phyloP scores from a whole-genome alignment of 35 echinoderm and acorn worm genomes.

The Apostichopus japonicus region DNA sequence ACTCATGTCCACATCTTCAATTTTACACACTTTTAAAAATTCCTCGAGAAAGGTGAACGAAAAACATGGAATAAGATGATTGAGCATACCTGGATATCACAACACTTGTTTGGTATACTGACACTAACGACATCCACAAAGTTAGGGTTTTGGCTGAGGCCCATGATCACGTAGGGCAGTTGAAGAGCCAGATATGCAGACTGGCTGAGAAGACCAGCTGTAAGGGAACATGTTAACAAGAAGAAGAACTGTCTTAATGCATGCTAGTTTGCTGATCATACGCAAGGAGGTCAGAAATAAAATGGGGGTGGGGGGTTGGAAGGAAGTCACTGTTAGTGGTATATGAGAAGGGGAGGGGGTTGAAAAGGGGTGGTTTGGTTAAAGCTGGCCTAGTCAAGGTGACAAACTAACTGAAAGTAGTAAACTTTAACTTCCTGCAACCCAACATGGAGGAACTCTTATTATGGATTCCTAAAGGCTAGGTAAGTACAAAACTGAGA shows the following conservation, averaged over 20 bases:
- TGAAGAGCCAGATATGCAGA: conserved; percentile 89
- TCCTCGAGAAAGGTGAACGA: no score
- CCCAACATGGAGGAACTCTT: no score
- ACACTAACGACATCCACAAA: conserved; percentile 80
- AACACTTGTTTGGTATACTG: conserved; percentile 66
- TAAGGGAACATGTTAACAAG: background rate
- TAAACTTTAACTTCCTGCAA: no score
- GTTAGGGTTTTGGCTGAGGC: conserved; percentile 91
- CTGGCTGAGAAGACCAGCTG: conserved; percentile 86
- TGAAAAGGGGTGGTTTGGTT: background rate
- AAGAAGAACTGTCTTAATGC: background rate
- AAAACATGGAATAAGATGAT: background rate
- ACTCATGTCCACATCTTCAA: no score
- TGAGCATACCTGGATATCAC: background rate
- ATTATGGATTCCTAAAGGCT: no score
- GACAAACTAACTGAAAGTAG: no score
- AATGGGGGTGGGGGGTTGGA: background rate
- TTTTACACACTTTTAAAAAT: no score
- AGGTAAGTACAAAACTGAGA: no score
- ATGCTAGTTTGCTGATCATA: background rate
- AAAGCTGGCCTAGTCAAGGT: no score
- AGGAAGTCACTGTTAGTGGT: background rate
- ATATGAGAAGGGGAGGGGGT: background rate
- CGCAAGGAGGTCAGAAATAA: background rate
- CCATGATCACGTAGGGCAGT: conserved; percentile 83